phyloP scores from a whole-genome alignment of 1,140 invertebrate species.

The Drosophila equinoxialis region DNA sequence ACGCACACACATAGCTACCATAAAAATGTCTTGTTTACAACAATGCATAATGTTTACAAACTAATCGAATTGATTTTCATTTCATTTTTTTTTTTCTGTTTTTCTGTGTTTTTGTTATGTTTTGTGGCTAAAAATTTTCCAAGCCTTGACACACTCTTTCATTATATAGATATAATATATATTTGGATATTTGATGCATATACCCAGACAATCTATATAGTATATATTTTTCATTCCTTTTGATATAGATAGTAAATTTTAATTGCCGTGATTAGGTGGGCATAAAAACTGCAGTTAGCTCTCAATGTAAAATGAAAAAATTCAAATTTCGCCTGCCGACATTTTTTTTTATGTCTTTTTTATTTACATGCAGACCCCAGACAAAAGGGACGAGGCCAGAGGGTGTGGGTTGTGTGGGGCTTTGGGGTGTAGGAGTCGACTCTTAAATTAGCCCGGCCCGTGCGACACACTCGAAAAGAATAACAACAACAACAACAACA shows the following conservation, averaged over 20 bases:
- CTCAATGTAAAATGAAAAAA: conserved; percentile 29
- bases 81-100: conserved; percentile 7
- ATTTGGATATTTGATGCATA: conserved; percentile 10
- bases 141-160: conserved; percentile 76
- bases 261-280: conserved; percentile 35
- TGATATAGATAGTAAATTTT: conserved; percentile 38
- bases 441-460: conserved; percentile 54
- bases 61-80: conserved; percentile 36
- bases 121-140: conserved; percentile 64
- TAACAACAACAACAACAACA: conserved; percentile 36
- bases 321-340: conserved; percentile 24
- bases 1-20: conserved; percentile 40
- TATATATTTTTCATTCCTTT: conserved; percentile 53
- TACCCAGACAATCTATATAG: conserved; percentile 17
- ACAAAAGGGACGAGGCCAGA: neutral
- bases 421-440: conserved; percentile 15
- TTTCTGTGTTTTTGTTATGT: neutral
- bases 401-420: conserved; percentile 2
- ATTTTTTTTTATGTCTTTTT: conserved; percentile 62
- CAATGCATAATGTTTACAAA: conserved; percentile 75
- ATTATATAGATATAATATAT: conserved; percentile 26
- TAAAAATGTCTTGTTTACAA: conserved; percentile 75
- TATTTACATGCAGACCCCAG: conserved; percentile 59
- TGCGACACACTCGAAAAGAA: conserved; percentile 47
- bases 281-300: conserved; percentile 47